These are phyloP conservation scores for Chrysolina americana DNA, from an alignment of 2,888 invertebrate genomes.

Conservation along the genomic window DNA sequence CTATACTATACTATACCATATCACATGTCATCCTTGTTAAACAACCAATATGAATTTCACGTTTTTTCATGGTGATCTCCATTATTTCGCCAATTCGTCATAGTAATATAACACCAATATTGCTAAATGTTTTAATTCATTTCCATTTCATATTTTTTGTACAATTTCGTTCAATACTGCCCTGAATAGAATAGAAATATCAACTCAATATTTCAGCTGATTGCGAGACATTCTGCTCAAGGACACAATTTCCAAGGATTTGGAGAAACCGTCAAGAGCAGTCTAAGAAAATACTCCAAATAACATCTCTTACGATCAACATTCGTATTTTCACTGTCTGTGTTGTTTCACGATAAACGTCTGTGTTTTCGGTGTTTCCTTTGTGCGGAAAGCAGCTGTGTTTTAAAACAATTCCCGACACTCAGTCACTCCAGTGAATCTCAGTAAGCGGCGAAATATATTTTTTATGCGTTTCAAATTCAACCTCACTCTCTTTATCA, in stretches of 20 bases:
- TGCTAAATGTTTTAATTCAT: too few species aligned
- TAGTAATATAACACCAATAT: too few species aligned
- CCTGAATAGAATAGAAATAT: not conserved
- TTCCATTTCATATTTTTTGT: too few species aligned
- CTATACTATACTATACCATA: too few species aligned
- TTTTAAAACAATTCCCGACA: slow-evolving; percentile 22
- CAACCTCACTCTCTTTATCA: not conserved
- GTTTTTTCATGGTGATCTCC: too few species aligned
- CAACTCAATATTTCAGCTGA: not conserved
- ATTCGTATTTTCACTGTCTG: not conserved
- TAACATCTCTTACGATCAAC: not conserved
- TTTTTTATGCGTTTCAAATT: not conserved
- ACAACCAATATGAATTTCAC: too few species aligned
- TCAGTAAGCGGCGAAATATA: not conserved
- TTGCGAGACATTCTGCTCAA: not conserved
- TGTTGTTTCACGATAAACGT: slow-evolving; percentile 23
- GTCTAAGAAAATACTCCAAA: slow-evolving; percentile 1
- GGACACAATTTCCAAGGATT: not conserved
- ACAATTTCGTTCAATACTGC: too few species aligned
- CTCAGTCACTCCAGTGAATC: slow-evolving; percentile 11
- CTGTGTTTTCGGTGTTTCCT: slow-evolving; percentile 19
- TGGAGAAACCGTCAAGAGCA: not conserved
- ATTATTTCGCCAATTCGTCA: too few species aligned
- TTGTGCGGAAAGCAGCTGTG: slow-evolving; percentile 25
- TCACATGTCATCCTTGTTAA: too few species aligned